Evolutionary conservation across 2,888 invertebrate species (phyloP).

Genomic region (Achlya flavicornis): DNA sequence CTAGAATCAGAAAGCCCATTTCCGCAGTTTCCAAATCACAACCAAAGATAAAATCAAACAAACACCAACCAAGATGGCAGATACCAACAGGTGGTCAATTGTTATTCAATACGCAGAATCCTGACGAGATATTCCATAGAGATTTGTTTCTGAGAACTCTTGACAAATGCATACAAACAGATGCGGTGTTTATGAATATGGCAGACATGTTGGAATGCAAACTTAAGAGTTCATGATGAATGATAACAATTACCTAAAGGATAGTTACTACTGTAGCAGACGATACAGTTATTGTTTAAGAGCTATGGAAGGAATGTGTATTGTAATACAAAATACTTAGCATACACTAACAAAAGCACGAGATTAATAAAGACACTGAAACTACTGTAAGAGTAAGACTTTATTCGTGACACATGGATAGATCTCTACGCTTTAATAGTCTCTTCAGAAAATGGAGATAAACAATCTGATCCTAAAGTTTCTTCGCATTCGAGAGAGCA

Average conservation of each 20-base stretch:
- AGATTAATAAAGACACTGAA: no score
- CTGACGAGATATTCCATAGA: slow-evolving; percentile 21
- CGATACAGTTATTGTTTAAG: neutral
- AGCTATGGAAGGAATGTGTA: neutral
- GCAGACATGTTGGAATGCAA: slow-evolving; percentile 10
- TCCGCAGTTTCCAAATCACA: neutral
- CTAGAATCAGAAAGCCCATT: neutral
- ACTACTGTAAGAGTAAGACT: no score
- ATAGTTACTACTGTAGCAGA: neutral
- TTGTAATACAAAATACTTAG: neutral
- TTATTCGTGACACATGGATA: no score
- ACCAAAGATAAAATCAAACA: neutral
- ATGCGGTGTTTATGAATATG: slow-evolving; percentile 6
- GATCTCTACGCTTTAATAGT: no score
- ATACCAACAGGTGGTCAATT: slow-evolving; percentile 23
- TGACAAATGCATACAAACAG: slow-evolving; percentile 8
- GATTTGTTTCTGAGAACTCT: slow-evolving; percentile 28
- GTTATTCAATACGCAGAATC: slow-evolving; percentile 20
- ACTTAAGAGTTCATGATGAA: neutral
- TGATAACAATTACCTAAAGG: slow-evolving; percentile 2
- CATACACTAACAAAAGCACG: neutral
- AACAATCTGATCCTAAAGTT: no score
- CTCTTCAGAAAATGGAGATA: no score
- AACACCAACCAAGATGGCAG: neutral
- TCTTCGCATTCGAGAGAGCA: no score